Percentiles rank a stretch among this genome's conserved stretches.
phyloP scores from a whole-genome alignment of 2,113 vertebrate species.

The Solea solea region DNA sequence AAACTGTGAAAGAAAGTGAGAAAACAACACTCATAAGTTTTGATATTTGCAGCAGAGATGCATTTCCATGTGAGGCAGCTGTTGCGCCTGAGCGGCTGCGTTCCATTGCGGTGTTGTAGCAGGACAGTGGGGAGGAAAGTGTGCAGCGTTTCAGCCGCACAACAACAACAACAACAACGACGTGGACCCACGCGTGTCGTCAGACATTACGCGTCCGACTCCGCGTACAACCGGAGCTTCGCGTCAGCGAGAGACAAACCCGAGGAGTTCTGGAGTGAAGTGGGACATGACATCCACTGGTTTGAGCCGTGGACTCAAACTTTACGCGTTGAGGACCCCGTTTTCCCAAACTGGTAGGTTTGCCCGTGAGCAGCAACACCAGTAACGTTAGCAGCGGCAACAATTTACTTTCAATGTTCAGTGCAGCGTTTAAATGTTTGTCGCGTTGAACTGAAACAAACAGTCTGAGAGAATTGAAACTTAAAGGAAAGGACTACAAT shows the following conservation, averaged over 20 bases:
- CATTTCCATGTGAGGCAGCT: slow-evolving; percentile 27
- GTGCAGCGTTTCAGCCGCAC: slow-evolving; percentile 12
- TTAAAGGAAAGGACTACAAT: not conserved
- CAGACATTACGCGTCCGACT: slow-evolving; percentile 21
- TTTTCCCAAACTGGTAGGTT: slow-evolving; percentile 83
- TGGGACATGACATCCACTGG: slow-evolving; percentile 72
- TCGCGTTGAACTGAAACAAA: not conserved
- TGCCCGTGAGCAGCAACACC: not conserved
- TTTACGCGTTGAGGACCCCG: slow-evolving; percentile 74
- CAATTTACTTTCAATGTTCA: no score
- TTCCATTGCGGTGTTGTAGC: no score
- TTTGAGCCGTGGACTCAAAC: slow-evolving; percentile 79
- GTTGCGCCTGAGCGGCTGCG: not conserved
- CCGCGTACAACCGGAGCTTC: slow-evolving; percentile 70
- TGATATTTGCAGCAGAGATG: slow-evolving; percentile 31
- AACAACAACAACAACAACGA: slow-evolving; percentile 5
- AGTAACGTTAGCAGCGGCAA: not conserved
- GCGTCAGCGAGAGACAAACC: slow-evolving; percentile 69
- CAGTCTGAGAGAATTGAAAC: not conserved
- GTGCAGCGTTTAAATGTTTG: not conserved
- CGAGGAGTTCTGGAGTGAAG: slow-evolving; percentile 74
- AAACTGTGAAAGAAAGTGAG: not conserved
- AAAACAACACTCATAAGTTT: not conserved
- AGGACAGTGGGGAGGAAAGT: not conserved
- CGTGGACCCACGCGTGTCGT: not conserved